Evolutionary conservation across 2,113 vertebrate species (phyloP).

Genomic region (Noturus placidus): DNA sequence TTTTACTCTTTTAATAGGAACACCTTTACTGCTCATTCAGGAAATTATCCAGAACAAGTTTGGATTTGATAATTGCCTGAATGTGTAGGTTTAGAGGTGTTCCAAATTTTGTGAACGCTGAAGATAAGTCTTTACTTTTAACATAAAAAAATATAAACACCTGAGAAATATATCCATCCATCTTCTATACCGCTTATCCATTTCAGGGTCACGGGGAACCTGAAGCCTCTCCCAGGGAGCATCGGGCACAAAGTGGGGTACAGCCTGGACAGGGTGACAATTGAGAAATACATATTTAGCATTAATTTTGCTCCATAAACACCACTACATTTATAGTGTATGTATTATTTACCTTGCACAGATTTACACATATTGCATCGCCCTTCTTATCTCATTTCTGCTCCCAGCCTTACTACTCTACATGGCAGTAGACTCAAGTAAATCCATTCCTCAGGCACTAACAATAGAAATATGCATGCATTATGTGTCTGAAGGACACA

Average conservation of each 20-base stretch:
- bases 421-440: slow-evolving; percentile 20
- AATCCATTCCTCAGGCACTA: slow-evolving; percentile 30
- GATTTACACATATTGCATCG: neutral
- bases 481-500: slow-evolving; percentile 69
- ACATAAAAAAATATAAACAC: neutral
- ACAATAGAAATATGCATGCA: slow-evolving; percentile 45
- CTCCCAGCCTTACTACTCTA: slow-evolving; percentile 23
- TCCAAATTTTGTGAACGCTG: neutral
- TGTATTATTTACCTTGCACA: neutral
- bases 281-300: neutral
- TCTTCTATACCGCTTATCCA: too few species aligned
- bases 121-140: too few species aligned
- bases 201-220: too few species aligned
- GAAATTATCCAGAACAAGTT: neutral
- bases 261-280: too few species aligned
- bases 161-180: neutral
- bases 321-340: neutral
- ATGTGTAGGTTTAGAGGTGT: neutral
- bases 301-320: neutral
- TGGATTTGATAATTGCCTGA: neutral
- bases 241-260: too few species aligned
- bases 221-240: too few species aligned
- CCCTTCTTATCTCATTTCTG: neutral
- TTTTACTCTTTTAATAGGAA: neutral
- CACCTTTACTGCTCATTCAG: neutral